Base-by-base conservation (phyloP, 2,113 vertebrate species). In the Leptocoma aspasia region DNA sequence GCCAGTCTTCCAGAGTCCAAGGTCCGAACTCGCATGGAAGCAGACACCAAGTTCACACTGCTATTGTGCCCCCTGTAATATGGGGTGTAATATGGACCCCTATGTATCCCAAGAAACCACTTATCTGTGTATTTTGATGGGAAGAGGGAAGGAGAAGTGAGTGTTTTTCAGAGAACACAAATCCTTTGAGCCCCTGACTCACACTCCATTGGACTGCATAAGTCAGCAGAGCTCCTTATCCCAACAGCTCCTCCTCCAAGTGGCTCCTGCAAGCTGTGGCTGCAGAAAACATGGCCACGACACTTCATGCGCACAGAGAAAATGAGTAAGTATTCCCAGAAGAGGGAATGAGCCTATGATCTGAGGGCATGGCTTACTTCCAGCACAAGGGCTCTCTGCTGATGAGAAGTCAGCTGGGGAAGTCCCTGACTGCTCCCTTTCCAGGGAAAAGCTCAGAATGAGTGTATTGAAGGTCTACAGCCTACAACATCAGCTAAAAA, bases 251-350 rank as follows among this genome's bases (percentile, higher is more conserved):
- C 56, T 78, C 37, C 45, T 87, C 19, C 33, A 47, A 27, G 8
- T 22, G 18, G 41, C 44, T 75, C 13, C 24, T 59, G 75, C 45
- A 16, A 21, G 6, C 35, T n/a, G 37, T 37, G 70, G 26, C 50
- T 53, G n/a, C 3, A 5, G n/a, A 24, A 44, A 86, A 66, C 33
- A 57, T 27, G 69, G 30, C 44, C 7, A 1, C 1, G 0, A 35
- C 52, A 64, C 15, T 64, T 63, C 0, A 0, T 27, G 20, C 1
- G 2, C 47, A 21, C 18, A 30, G 23, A 47, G 68, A 66, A 86
- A 66, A 89, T 13, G 23, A 65, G 39, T 13, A 24, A 1, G 1
- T 59, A 28, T 53, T 81, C 82, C 31, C 91, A 61, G 65, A 65
- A 69, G 31, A 69, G 37, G 47, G 57, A 94, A 71, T 0, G 1